These are phyloP conservation scores for Polylopha cassiicola DNA, from an alignment of 2,888 invertebrate species.

Conservation along the genomic window DNA sequence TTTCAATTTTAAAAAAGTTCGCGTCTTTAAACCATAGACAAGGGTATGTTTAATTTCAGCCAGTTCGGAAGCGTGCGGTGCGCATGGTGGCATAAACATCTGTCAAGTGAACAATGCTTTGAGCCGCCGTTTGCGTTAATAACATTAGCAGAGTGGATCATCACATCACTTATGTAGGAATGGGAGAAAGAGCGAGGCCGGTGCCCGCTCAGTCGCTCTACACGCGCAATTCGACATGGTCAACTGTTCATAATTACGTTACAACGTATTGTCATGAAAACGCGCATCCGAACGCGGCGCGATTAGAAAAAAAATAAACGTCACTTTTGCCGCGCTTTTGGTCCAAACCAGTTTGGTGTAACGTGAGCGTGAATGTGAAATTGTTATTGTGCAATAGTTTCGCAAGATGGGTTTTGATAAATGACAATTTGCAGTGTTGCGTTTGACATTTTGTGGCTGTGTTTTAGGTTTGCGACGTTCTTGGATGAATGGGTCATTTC, in stretches of 20 bases:
- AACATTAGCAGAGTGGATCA: conserved; percentile 52
- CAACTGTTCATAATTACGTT: conserved; percentile 65
- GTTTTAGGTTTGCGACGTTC: conserved; percentile 20
- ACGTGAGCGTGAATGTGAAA: conserved; percentile 73
- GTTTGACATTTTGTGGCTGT: conserved; percentile 26
- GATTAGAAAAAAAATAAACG: conserved; percentile 37
- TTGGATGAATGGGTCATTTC: conserved; percentile 9
- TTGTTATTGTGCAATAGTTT: conserved; percentile 57
- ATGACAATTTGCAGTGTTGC: conserved; percentile 29
- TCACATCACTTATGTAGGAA: conserved; percentile 66
- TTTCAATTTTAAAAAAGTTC: not conserved
- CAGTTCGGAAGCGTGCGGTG: conserved; percentile 13
- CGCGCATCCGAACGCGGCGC: conserved; percentile 36
- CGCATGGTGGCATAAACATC: conserved; percentile 38
- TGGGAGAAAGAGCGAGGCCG: conserved; percentile 72
- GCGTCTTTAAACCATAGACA: too few relatives aligned
- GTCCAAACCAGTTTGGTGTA: conserved; percentile 56
- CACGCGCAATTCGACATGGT: conserved; percentile 75
- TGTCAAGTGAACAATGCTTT: conserved; percentile 37
- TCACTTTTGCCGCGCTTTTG: conserved; percentile 48
- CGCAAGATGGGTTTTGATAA: conserved; percentile 44
- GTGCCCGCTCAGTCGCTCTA: conserved; percentile 64
- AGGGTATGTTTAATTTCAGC: not conserved
- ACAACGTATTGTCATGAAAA: conserved; percentile 41
- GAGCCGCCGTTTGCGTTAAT: conserved; percentile 40